Percentiles rank a stretch among this genome's conserved stretches.
Conservation (phyloP, 2,797 vertebrate species). For the Limnodromus scolopaceus region DNA sequence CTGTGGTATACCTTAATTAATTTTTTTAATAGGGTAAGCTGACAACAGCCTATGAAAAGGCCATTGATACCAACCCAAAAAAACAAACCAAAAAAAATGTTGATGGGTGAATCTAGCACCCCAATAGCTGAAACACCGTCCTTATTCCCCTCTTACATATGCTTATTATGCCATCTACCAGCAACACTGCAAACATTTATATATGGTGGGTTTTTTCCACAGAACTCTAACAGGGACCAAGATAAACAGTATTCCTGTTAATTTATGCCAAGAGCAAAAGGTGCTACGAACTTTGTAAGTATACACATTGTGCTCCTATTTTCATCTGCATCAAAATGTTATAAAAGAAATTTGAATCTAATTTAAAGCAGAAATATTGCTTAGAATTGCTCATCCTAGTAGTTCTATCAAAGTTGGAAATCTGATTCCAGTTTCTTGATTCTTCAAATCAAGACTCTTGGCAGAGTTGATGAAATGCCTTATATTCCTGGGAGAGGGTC, state of each 20-base stretch:
- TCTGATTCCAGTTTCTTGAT: neutral
- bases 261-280: slow-evolving; percentile 91
- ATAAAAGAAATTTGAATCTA: neutral
- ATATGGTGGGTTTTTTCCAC: neutral
- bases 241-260: slow-evolving; percentile 86
- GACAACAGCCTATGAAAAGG: neutral
- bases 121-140: neutral
- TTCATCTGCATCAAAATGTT: neutral
- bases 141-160: neutral
- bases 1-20: neutral
- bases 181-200: neutral
- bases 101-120: neutral
- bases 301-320: neutral
- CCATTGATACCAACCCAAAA: neutral
- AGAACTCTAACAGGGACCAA: slow-evolving; percentile 96
- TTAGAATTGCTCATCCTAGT: neutral
- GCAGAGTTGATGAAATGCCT: neutral
- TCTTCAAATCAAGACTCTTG: neutral
- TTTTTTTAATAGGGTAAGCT: neutral
- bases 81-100: fast-evolving
- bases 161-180: neutral
- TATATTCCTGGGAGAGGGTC: neutral
- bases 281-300: slow-evolving; percentile 92
- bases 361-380: neutral
- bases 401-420: neutral